phyloP scores from a whole-genome alignment of 2,797 vertebrate species.

The Chrysolophus pictus region DNA sequence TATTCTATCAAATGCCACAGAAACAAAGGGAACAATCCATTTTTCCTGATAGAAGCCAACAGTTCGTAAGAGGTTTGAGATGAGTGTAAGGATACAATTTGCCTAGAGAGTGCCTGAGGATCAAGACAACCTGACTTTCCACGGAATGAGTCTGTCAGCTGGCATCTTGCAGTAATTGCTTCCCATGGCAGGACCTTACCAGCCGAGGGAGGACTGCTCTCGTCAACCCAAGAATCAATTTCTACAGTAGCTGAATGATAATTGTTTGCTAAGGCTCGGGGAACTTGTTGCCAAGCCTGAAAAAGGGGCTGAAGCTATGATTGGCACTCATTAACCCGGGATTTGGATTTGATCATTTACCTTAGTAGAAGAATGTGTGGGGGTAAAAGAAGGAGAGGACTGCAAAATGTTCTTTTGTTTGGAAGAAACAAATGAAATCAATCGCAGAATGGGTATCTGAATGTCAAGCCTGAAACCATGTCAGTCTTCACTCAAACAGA shows the following conservation, averaged over 20 bases:
- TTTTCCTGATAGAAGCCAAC: slow-evolving; percentile 93
- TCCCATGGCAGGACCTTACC: slow-evolving; percentile 96
- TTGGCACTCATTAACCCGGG: slow-evolving; percentile 92
- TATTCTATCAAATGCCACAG: slow-evolving; percentile 84
- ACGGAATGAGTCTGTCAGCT: slow-evolving; percentile 96
- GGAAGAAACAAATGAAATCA: slow-evolving; percentile 67
- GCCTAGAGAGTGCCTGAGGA: slow-evolving; percentile 98
- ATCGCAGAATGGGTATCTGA: slow-evolving; percentile 26
- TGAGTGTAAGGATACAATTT: slow-evolving; percentile 96
- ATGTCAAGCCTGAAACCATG: slow-evolving; percentile 54
- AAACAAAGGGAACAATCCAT: slow-evolving; percentile 93
- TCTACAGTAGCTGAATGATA: slow-evolving; percentile 88
- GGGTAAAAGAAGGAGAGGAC: slow-evolving; percentile 26
- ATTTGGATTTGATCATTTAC: slow-evolving; percentile 76
- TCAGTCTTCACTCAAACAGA: slow-evolving; percentile 27
- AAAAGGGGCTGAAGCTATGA: slow-evolving; percentile 83
- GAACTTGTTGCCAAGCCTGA: slow-evolving; percentile 90
- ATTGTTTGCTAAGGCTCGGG: slow-evolving; percentile 89
- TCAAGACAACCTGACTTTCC: slow-evolving; percentile 90
- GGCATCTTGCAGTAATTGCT: slow-evolving; percentile 97
- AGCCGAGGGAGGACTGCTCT: slow-evolving; percentile 84
- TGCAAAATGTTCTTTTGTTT: slow-evolving; percentile 69
- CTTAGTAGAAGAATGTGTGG: slow-evolving; percentile 45
- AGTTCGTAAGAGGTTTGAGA: slow-evolving; percentile 94
- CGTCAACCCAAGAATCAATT: slow-evolving; percentile 91